Conservation (phyloP, 2,797 vertebrate species). For the Thripadectes ignobilis region DNA sequence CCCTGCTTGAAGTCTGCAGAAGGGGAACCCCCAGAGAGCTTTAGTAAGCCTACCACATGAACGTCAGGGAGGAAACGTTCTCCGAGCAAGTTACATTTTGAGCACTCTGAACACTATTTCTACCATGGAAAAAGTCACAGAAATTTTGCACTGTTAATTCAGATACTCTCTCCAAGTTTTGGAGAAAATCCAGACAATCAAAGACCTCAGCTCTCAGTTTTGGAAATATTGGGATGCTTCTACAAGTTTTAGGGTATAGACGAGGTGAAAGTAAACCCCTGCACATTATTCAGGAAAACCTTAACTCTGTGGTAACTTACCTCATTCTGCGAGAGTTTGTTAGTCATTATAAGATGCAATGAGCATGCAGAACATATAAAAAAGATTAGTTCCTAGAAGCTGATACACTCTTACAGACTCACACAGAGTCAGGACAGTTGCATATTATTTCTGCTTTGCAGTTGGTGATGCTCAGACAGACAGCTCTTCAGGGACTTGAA, state of each 20-base stretch:
- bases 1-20: slow-evolving; percentile 8
- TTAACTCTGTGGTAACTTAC: not conserved
- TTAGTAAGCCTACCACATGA: slow-evolving; percentile 45
- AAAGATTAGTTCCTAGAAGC: not conserved
- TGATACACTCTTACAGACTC: not conserved
- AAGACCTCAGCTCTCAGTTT: not conserved
- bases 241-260: not conserved
- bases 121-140: not conserved
- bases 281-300: not conserved
- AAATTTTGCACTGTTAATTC: slow-evolving; percentile 4
- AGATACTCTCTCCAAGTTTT: not conserved
- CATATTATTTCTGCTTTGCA: not conserved
- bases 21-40: slow-evolving; percentile 47
- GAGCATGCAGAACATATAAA: not conserved
- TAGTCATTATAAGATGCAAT: not conserved
- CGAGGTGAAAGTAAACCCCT: not conserved
- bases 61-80: slow-evolving; percentile 37
- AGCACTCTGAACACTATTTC: not conserved
- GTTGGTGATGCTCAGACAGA: not conserved
- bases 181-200: not conserved
- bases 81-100: slow-evolving; percentile 10
- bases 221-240: not conserved
- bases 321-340: not conserved
- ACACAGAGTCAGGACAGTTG: not conserved
- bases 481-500: not conserved